These are phyloP conservation scores for Chrysolina americana DNA, from an alignment of 2,888 invertebrate species.

Conservation along the genomic window DNA sequence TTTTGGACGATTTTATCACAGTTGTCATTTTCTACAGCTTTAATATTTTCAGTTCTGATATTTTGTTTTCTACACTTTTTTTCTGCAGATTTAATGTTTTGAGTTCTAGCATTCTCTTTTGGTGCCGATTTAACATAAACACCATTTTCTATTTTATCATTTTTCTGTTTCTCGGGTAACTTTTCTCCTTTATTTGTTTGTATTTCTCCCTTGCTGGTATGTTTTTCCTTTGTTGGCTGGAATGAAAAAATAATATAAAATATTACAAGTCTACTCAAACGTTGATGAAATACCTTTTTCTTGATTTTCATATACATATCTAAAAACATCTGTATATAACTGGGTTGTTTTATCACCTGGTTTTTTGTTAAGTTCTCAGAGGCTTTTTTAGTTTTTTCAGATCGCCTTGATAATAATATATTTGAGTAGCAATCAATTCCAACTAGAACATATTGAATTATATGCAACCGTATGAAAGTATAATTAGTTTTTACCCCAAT, in stretches of 20 bases:
- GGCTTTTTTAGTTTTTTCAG: constrained; percentile 22
- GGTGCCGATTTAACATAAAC: background rate
- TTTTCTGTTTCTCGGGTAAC: background rate
- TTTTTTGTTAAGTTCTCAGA: constrained; percentile 30
- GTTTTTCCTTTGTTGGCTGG: constrained; percentile 4
- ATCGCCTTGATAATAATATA: constrained; percentile 33
- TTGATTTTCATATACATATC: constrained; percentile 56
- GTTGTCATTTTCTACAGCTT: background rate
- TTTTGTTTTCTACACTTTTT: background rate
- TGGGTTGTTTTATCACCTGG: constrained; percentile 31
- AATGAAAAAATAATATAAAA: background rate
- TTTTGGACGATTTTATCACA: constrained; percentile 5
- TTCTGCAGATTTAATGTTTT: background rate
- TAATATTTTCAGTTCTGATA: background rate
- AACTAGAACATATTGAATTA: constrained; percentile 62
- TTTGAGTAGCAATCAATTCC: constrained; percentile 70
- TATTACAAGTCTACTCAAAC: background rate
- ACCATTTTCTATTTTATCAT: background rate
- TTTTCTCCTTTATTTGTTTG: background rate
- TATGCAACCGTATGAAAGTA: constrained; percentile 14
- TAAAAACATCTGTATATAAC: constrained; percentile 56
- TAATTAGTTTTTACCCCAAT: constrained; percentile 69
- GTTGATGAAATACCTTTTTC: constrained; percentile 18
- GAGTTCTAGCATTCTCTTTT: background rate
- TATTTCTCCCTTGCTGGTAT: background rate